Conservation (phyloP, 1,140 invertebrate genomes). For the Neodiprion pinetum region DNA sequence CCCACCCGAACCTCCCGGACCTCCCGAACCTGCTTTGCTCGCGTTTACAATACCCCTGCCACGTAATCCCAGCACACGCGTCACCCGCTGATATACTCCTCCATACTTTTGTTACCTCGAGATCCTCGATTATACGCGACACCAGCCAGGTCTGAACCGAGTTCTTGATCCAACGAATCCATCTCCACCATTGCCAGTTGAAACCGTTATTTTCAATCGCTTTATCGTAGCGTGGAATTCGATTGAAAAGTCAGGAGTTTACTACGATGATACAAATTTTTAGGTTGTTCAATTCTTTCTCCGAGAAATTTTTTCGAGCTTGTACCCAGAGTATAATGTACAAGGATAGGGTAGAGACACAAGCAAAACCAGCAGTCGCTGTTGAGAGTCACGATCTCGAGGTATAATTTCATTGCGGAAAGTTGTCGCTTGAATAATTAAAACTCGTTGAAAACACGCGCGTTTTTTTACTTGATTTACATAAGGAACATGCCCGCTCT, state of each 20-base stretch:
- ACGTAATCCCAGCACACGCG: constrained; percentile 15
- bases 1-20: constrained; percentile 35
- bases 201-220: no score
- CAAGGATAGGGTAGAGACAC: constrained; percentile 27
- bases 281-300: no score
- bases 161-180: no score
- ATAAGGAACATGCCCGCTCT: not conserved
- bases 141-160: not conserved
- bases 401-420: constrained; percentile 59
- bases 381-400: constrained; percentile 47
- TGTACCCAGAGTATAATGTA: no score
- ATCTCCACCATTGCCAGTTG: no score
- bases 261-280: no score
- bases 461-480: constrained; percentile 12
- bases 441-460: constrained; percentile 39
- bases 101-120: not conserved
- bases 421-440: constrained; percentile 61
- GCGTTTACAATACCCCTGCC: constrained; percentile 24
- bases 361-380: constrained; percentile 53
- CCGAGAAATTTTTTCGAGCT: no score
- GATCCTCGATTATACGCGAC: not conserved
- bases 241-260: no score
- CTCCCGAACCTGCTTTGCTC: constrained; percentile 30
- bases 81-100: not conserved
- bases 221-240: no score